Evolutionary conservation across 2,113 vertebrate species (phyloP).

Genomic region (Atrichornis clamosus): DNA sequence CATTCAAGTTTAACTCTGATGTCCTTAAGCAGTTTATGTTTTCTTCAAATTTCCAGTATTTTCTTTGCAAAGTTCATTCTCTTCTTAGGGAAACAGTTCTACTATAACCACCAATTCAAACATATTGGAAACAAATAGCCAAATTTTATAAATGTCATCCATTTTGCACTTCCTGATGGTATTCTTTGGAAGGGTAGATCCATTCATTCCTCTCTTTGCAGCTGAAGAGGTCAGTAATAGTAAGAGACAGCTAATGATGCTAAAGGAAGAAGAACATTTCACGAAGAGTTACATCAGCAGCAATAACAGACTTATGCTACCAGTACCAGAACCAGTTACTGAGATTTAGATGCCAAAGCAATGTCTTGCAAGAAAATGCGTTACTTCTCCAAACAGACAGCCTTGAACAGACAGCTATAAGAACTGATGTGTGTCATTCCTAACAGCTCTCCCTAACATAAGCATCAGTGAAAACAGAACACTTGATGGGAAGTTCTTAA

Average conservation of each 20-base stretch:
- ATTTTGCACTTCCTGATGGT: background rate
- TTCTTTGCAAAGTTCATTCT: background rate
- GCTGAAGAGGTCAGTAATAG: conserved; percentile 6
- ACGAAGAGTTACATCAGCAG: conserved; percentile 45
- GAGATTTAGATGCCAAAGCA: conserved; percentile 55
- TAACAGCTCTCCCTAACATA: background rate
- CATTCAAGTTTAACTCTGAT: background rate
- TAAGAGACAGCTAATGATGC: conserved; percentile 48
- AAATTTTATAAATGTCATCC: background rate
- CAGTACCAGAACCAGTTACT: conserved; percentile 53
- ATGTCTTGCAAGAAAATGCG: background rate
- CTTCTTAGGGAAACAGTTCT: background rate
- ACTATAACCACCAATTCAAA: background rate
- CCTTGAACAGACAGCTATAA: conserved; percentile 30
- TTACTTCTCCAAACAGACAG: conserved; percentile 25
- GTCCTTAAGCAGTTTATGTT: background rate
- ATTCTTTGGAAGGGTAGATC: background rate
- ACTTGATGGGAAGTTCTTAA: background rate
- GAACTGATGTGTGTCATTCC: conserved; percentile 55
- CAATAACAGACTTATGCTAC: conserved; percentile 47
- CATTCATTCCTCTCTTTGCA: background rate
- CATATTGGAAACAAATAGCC: background rate
- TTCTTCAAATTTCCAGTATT: background rate
- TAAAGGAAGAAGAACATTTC: conserved; percentile 26
- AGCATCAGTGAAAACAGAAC: background rate